phyloP scores from a whole-genome alignment of 1,140 invertebrate species.

The Helicorthomorpha holstii region DNA sequence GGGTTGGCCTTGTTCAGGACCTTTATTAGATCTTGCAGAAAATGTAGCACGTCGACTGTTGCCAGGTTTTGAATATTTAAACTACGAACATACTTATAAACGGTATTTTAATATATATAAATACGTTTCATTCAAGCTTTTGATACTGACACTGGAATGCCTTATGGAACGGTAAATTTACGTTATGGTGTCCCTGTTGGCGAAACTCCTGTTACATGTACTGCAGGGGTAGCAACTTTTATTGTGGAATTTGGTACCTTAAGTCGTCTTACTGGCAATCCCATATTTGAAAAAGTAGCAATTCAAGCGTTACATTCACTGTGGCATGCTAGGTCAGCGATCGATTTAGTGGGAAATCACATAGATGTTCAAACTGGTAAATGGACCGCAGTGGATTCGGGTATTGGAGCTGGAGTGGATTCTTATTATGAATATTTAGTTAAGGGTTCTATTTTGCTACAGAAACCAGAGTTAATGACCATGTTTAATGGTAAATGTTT shows the following conservation, averaged over 20 bases:
- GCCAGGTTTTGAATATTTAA: constrained; percentile 23
- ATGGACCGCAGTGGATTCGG: constrained; percentile 94
- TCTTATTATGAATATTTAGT: constrained; percentile 98
- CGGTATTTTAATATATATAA: not conserved
- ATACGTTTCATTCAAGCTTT: constrained; percentile 27
- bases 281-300: constrained; percentile 61
- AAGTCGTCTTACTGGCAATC: constrained; percentile 84
- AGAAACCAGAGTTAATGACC: constrained; percentile 67
- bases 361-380: constrained; percentile 85
- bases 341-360: constrained; percentile 91
- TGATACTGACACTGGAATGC: constrained; percentile 65
- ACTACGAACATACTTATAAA: not conserved
- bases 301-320: constrained; percentile 76
- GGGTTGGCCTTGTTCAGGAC: constrained; percentile 96
- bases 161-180: constrained; percentile 92
- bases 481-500: constrained; percentile 57
- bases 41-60: constrained; percentile 78
- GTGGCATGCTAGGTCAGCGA: constrained; percentile 64
- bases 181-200: constrained; percentile 78
- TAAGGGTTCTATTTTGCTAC: constrained; percentile 62
- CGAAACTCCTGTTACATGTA: constrained; percentile 93
- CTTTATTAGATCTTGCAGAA: constrained; percentile 78
- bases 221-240: constrained; percentile 94
- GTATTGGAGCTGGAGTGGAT: constrained; percentile 82
- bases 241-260: constrained; percentile 93